Conservation (phyloP, 2,113 vertebrate species). For the Circaetus cinerascens region DNA sequence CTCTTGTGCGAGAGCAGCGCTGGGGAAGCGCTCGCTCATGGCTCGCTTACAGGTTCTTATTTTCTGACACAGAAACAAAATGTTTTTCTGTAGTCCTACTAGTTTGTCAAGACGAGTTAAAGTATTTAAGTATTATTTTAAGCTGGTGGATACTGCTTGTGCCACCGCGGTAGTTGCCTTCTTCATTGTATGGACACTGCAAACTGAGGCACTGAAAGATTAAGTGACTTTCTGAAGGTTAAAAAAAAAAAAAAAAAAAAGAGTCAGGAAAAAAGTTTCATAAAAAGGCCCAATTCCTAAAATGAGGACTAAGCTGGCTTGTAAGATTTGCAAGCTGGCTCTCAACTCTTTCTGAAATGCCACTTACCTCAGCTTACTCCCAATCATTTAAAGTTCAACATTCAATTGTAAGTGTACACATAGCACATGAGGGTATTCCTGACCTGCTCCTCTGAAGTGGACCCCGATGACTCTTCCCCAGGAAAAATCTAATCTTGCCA, state of each 20-base stretch:
- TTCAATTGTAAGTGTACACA: too few species aligned
- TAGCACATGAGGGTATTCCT: rapidly evolving
- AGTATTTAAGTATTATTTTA: not conserved
- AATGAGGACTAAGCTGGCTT: not conserved
- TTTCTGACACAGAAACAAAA: not conserved
- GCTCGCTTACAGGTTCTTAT: not conserved
- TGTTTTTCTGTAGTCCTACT: not conserved
- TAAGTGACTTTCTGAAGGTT: not conserved
- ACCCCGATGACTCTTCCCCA: not conserved
- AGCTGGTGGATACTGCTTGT: not conserved
- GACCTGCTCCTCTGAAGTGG: not conserved
- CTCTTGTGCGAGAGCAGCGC: not conserved
- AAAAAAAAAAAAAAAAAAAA: not conserved
- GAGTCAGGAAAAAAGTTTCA: not conserved
- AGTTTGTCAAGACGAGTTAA: not conserved
- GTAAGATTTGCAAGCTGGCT: not conserved
- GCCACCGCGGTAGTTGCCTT: not conserved
- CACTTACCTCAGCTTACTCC: not conserved
- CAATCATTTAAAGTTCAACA: not conserved
- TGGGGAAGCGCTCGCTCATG: not conserved
- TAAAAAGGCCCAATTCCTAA: not conserved
- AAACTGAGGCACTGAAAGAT: not conserved
- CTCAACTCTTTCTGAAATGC: not conserved
- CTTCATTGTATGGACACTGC: rapidly evolving
- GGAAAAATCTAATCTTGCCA: not conserved